phyloP scores from a whole-genome alignment of 2,888 invertebrate species.

The Thymelicus lineola region DNA sequence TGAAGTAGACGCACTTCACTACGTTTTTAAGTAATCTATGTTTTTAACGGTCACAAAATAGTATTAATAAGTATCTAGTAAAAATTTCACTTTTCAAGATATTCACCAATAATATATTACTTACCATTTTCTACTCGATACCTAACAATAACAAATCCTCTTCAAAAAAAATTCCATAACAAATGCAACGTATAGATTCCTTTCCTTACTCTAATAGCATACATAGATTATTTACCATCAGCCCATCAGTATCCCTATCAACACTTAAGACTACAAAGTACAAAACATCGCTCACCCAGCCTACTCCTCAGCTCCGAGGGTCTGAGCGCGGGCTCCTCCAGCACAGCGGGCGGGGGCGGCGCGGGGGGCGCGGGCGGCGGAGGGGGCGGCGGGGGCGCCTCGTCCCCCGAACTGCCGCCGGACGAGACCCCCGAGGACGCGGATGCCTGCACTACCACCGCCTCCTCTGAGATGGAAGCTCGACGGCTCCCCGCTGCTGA shows the following conservation, averaged over 20 bases:
- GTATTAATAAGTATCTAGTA: not conserved
- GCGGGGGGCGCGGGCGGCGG: conserved; percentile 86
- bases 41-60: not conserved
- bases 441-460: conserved; percentile 58
- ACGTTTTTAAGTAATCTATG: no score
- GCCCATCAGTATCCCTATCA: no score
- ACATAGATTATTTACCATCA: no score
- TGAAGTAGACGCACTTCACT: no score
- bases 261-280: not conserved
- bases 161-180: no score
- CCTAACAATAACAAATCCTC: no score
- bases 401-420: conserved; percentile 74
- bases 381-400: conserved; percentile 89
- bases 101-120: no score
- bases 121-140: no score
- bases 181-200: no score
- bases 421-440: conserved; percentile 77
- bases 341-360: conserved; percentile 78
- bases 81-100: no score
- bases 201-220: no score
- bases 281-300: conserved; percentile 53
- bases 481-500: conserved; percentile 78
- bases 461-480: conserved; percentile 71
- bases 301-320: conserved; percentile 87
- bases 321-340: conserved; percentile 88